phyloP scores from a whole-genome alignment of 2,113 vertebrate species.

The Tragelaphus strepsiceros region DNA sequence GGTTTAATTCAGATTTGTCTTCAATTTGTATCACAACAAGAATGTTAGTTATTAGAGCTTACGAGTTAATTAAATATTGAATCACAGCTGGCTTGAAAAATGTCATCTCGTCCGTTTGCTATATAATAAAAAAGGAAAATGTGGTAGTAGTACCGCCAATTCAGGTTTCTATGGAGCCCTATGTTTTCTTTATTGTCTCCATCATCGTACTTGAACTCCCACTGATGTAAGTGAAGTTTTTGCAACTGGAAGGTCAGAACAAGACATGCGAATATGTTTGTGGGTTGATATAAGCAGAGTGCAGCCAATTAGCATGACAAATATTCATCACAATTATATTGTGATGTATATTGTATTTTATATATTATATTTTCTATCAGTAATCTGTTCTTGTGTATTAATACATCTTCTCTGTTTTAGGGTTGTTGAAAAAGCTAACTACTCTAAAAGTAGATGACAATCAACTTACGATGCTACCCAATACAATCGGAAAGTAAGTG shows the following conservation, averaged over 20 bases:
- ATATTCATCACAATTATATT: neutral
- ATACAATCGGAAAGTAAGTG: conserved; percentile 96
- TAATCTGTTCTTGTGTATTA: neutral
- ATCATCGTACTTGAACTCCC: neutral
- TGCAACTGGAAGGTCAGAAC: neutral
- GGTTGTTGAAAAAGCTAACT: conserved; percentile 96
- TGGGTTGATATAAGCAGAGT: neutral
- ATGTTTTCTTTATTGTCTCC: neutral
- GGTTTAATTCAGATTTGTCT: conserved; percentile 36
- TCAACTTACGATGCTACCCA: conserved; percentile 96
- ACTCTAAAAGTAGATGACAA: conserved; percentile 99
- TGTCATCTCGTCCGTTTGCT: neutral
- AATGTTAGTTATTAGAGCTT: conserved; percentile 20
- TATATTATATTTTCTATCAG: neutral
- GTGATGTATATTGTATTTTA: neutral
- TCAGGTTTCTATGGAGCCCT: neutral
- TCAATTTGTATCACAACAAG: conserved; percentile 5
- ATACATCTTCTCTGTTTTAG: conserved; percentile 75
- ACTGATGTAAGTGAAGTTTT: neutral
- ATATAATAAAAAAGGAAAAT: neutral
- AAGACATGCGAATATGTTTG: neutral
- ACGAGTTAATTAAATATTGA: conserved; percentile 42
- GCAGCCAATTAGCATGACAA: neutral
- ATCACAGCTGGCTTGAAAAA: conserved; percentile 17
- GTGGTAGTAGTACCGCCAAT: neutral